Evolutionary conservation across 2,113 vertebrate species (phyloP), one percentile per base, ranked within the genome.

Genomic region (Oreochromis aureus): DNA sequence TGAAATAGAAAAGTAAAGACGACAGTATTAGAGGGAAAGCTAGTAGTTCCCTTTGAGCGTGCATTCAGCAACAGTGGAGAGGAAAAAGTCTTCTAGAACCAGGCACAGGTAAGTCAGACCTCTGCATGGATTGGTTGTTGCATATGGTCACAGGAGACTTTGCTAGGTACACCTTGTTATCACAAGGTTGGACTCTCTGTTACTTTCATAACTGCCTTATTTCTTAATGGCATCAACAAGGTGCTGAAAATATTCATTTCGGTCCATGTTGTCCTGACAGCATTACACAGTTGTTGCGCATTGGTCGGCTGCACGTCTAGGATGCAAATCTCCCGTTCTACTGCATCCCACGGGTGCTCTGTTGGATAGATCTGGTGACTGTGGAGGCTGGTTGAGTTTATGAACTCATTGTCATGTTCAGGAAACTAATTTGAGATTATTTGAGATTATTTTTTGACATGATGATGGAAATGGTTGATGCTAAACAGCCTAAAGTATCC

Each of bases 141-240:
- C 24, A 32, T 30, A 73, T 46, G 22, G 15, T 73, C 41, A 73
- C 41, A 27, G 5, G 41, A 10, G 39, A 7, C 9, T 73, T 46
- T 73, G 22, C 36, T 71, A 0, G 66, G 63, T 69, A 69, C n/a
- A 24, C n/a, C 7, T 69, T 22, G 63, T 44, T 71, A 44, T 24
- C 41, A 3, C 13, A 10, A 44, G 39, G 0, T 73, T 27, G 2
- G 39, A 46, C 66, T 44, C 2, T 1, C 6, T 66, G 32, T 27
- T 69, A 41, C 36, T 41, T 71, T 71, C 1, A 71, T 41, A 71
- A 44, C n/a, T 44, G 13, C 22, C 39, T 46, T 0, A 46, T 13
- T 46, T 73, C 41, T 46, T 73, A 18, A 10, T 46, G 22, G 22
- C 69, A 7, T 46, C 69, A 73, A 46, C 69, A 73, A 46, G 3